A percentile compares a stretch with the other conserved stretches of the same genome.
phyloP scores from a whole-genome alignment of 2,888 invertebrate species.

The Sarcophaga rosellei region DNA sequence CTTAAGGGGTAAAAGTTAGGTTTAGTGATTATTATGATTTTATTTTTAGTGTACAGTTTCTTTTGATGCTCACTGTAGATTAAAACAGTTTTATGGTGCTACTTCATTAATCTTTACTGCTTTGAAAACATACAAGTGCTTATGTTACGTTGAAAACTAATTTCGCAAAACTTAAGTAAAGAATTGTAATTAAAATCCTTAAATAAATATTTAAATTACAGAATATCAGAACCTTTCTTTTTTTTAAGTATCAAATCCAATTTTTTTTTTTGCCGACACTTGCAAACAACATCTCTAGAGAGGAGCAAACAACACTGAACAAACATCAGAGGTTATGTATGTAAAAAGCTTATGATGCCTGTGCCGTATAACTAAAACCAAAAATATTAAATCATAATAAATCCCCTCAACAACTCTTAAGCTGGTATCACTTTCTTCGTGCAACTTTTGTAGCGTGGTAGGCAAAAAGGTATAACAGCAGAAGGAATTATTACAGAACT shows the following conservation, averaged over 20 bases:
- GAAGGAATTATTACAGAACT: too few relatives aligned
- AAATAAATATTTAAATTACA: slow-evolving; percentile 37
- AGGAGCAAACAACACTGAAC: neutral
- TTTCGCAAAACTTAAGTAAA: neutral
- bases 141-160: neutral
- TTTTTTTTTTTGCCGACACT: slow-evolving; percentile 2
- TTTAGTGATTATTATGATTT: too few relatives aligned
- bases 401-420: too few relatives aligned
- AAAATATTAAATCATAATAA: too few relatives aligned
- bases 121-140: neutral
- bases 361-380: too few relatives aligned
- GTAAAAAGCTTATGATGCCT: neutral
- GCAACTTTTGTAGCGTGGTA: too few relatives aligned
- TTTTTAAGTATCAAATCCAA: neutral
- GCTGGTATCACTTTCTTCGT: too few relatives aligned
- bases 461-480: too few relatives aligned
- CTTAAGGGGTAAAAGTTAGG: too few relatives aligned
- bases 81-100: too few relatives aligned
- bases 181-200: slow-evolving; percentile 34
- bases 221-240: neutral
- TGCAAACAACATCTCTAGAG: neutral
- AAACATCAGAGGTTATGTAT: neutral
- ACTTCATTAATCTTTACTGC: neutral
- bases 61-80: neutral
- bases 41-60: neutral